Conservation (phyloP, 2,113 vertebrate genomes). For the Brachypodius melanocephalos region DNA sequence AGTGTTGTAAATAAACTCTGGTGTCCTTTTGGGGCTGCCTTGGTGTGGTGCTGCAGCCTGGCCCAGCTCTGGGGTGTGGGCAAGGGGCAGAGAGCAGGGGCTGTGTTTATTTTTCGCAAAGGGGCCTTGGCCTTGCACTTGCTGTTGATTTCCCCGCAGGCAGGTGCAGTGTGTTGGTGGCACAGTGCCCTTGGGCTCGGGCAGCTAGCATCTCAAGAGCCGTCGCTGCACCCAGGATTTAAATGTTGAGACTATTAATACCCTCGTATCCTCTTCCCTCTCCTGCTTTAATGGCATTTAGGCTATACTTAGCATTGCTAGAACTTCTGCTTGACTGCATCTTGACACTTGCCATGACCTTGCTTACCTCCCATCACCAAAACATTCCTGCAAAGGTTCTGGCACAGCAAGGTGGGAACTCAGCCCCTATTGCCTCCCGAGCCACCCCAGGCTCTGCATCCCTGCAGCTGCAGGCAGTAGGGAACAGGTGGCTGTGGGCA, state of each 20-base stretch:
- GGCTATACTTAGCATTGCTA: conserved; percentile 42
- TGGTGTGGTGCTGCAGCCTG: not conserved
- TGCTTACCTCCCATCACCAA: not conserved
- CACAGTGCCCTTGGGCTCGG: not conserved
- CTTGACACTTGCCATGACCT: not conserved
- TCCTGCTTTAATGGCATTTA: not conserved
- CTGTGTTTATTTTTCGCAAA: not conserved
- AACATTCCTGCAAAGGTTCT: not conserved
- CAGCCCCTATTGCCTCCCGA: rapidly evolving
- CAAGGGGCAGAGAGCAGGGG: not conserved
- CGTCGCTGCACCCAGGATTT: not conserved
- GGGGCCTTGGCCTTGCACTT: not conserved
- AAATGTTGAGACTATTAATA: conserved; percentile 67
- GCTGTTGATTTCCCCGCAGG: not conserved
- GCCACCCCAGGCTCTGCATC: rapidly evolving
- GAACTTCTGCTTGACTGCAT: not conserved
- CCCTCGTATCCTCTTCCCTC: conserved; percentile 43
- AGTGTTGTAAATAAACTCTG: conserved; percentile 72
- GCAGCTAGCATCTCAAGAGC: not conserved
- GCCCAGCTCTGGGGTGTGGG: not conserved
- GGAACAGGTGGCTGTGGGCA: too few relatives aligned
- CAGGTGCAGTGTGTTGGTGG: not conserved
- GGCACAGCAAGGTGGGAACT: rapidly evolving
- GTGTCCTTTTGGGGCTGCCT: conserved; percentile 65
- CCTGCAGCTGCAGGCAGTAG: not conserved